Evolutionary conservation across 2,888 invertebrate species (phyloP), one percentile per base, ranked within the genome.

Genomic region (Ormyrus rosae): DNA sequence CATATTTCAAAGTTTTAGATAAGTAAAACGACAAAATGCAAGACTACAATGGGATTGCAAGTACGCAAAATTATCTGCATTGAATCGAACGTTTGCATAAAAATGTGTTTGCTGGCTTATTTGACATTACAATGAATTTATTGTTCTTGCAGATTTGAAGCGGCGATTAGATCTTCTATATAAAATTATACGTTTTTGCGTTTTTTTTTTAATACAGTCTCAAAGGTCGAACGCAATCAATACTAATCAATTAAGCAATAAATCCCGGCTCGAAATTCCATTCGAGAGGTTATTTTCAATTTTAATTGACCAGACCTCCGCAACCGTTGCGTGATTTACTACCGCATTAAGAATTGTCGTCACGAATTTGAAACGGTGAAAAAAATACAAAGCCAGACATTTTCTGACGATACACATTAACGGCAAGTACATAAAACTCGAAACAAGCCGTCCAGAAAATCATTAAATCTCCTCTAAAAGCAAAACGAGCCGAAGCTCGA

Each of bases 221-320:
- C 34, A 34, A 34, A 34, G 34, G 34, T 34, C 34, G 4, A 68
- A 68, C 34, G 7, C 6, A 50, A 55, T 34, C 55, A 55, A 68
- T 68, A 53, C 34, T 45, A 55, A 55, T 68, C 55, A 68, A 68
- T 68, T 68, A 68, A 53, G 10, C 55, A 53, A 68, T 68, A 68
- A 68, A 68, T 55, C 55, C n/a, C 6, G 34, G 34, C 55, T 34
- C 34, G 34, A 34, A 34, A 34, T 34, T 34, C 34, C 34, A 34
- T 34, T 34, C 9, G 34, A 46, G 34, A 9, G 34, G 19, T 68
- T 53, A 45, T 45, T 68, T 53, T 55, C 3, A 34, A n/a, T 68
- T 68, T 68, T 8, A 45, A 45, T 68, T 55, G 9, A 68, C 50
- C 7, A 9, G n/a, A 48, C 13, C n/a, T 46, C 11, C 48, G 45